Conservation (phyloP, 2,888 invertebrate genomes). For the Mythimna impura region DNA sequence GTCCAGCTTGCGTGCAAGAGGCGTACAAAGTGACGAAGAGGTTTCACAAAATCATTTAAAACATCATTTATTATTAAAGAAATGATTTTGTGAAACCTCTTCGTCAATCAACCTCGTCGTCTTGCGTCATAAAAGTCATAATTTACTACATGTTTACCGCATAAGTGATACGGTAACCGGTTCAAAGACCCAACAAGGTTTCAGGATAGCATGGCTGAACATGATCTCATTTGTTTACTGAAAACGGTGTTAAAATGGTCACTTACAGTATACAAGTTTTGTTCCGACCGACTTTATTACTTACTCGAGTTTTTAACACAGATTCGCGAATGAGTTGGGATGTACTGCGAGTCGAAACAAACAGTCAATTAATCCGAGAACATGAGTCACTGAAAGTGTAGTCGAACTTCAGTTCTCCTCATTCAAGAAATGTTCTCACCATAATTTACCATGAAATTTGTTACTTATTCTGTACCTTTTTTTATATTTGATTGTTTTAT, state of each 20-base stretch:
- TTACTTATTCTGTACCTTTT: background rate
- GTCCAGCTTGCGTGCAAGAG: too few species aligned
- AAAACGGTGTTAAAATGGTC: constrained; percentile 22
- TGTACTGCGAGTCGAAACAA: too few species aligned
- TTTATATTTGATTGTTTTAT: background rate
- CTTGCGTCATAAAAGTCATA: background rate
- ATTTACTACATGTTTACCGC: background rate
- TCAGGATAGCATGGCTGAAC: constrained; percentile 1
- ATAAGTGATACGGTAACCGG: constrained; percentile 1
- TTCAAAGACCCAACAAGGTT: constrained; percentile 24
- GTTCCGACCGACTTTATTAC: background rate
- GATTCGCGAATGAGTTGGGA: background rate
- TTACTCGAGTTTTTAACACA: constrained; percentile 7
- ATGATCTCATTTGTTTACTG: constrained; percentile 37
- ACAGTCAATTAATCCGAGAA: constrained; percentile 6
- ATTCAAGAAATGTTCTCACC: background rate
- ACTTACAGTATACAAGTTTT: background rate
- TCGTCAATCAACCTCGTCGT: too few species aligned
- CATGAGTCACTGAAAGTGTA: constrained; percentile 5
- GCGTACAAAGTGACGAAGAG: too few species aligned
- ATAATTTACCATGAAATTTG: background rate
- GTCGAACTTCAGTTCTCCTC: constrained; percentile 14
- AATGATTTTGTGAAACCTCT: too few species aligned
- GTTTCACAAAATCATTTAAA: too few species aligned
- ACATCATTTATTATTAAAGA: too few species aligned